Evolutionary conservation across 2,113 vertebrate species (phyloP), one percentile per base, ranked within the genome.

Genomic region (Platysternon megacephalum): DNA sequence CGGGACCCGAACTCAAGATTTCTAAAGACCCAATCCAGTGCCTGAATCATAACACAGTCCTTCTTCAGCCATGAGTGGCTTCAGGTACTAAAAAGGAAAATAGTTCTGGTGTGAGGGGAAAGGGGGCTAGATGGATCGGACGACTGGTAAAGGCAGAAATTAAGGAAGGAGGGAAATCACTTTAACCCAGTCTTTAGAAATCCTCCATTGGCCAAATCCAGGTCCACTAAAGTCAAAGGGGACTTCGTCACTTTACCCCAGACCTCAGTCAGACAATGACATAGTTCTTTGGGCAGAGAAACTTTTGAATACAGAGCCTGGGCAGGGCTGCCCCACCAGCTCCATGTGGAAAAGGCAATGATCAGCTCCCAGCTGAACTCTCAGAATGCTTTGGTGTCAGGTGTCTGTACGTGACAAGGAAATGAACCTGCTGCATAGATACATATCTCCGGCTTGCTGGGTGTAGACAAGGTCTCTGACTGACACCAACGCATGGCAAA

Each of bases 101-200:
- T 14, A 21, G 61, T 68, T 68, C n/a, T 39, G 19, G 1, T 5
- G 2, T 2, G 5, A 3, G 14, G 32, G 35, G 65, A n/a, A 24
- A 76, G 42, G 74, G 42, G 42, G 24, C 22, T 76, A 46, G 39
- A 44, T 51, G 79, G 52, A 1, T 58, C 58, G 51, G 51, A 53
- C 84, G 94, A 91, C 1, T 2, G 42, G 61, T 90, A 72, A 88
- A 90, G 74, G 12, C 79, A 35, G n/a, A 89, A 95, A 86, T 44
- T 86, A 87, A 81, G 84, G 22, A 86, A 92, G 87, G 44, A 89
- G 95, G 93, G 76, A 17, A 86, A 96, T 93, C 93, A 93, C 55
- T 85, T 39, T 72, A 72, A 91, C 94, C 92, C 96, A 93, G 91
- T 55, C 91, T 97, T 96, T 85, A 90, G 85, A 97, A 97, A 96